Percentiles rank a stretch among this genome's conserved stretches.
These are phyloP conservation scores for Clostera curtula DNA, from an alignment of 2,888 invertebrate genomes.

Conservation along the genomic window DNA sequence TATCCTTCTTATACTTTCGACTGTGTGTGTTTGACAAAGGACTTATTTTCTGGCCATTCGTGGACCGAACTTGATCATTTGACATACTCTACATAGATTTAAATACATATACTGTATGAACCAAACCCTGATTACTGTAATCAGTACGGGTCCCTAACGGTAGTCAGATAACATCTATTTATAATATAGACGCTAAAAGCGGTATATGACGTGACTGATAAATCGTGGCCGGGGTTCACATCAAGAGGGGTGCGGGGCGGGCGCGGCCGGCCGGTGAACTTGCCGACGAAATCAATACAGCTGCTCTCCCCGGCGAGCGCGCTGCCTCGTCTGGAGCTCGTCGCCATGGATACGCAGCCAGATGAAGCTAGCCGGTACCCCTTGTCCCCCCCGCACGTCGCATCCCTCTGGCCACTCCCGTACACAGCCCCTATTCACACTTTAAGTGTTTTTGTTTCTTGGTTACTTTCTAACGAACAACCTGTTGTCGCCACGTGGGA, in stretches of 20 bases:
- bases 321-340: constrained; percentile 51
- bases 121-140: too few species aligned
- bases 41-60: too few species aligned
- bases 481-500: constrained; percentile 38
- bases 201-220: constrained; percentile 8
- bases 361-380: constrained; percentile 34
- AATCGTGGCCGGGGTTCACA: constrained; percentile 22
- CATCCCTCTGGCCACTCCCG: constrained; percentile 8
- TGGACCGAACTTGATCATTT: too few species aligned
- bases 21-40: too few species aligned
- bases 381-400: constrained; percentile 9
- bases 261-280: constrained; percentile 60
- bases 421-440: constrained; percentile 20
- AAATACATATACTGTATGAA: too few species aligned
- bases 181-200: constrained; percentile 1
- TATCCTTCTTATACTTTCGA: too few species aligned
- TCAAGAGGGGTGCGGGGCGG: constrained; percentile 35
- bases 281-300: constrained; percentile 74
- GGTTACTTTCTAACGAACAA: constrained; percentile 24
- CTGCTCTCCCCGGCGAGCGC: constrained; percentile 66
- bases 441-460: constrained; percentile 20
- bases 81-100: too few species aligned
- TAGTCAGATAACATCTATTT: too few species aligned
- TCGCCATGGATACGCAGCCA: constrained; percentile 60
- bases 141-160: too few species aligned